Base-by-base conservation (phyloP, 2,888 invertebrate species). In the Drosophila testacea region DNA sequence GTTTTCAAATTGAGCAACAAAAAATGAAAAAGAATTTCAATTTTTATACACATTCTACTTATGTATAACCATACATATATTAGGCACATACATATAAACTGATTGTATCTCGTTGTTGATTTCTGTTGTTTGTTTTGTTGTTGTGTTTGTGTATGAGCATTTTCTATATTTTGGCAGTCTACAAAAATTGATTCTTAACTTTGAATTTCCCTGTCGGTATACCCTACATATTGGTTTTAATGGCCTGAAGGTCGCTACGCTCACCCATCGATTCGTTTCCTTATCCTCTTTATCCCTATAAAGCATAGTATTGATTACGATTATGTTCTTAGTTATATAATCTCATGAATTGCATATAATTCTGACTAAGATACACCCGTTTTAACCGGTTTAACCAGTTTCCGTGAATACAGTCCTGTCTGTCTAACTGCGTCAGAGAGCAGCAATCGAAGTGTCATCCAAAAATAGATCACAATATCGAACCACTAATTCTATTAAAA, bases 401-500 rank as follows among this genome's bases (percentile, higher is more conserved):
- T 38, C 2, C 27, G 41, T 48, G 28, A 36, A 51, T 32, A 47
- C 30, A 41, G 11, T 27, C 30, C 38, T 47, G 73, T 50, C 50
- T 48, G 57, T 47, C 62, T 32, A 65, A 69, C 59, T 79, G 77
- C 72, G 77, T 80, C 77, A 80, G 64, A 67, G 59, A 57, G 51
- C 50, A 13, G 63, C 52, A 64, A 51, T 41, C 51, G 61, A 11
- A 48, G 46, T 63, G 62, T 51, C 50, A 41, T 57, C 63, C 73
- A 56, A 72, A 81, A 75, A 77, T 73, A 81, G 72, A 77, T 75
- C 69, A 69, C 52, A 68, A 68, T 77, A 62, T 65, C 61, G 69
- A 71, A 67, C 47, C 61, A 59, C 57, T 67, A 63, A 61, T 59
- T 69, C 68, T 76, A 73, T 78, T 71, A 51, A 56, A 47, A 47